Base-by-base conservation (phyloP, 2,113 vertebrate genomes). In the Opisthocomus hoazin region DNA sequence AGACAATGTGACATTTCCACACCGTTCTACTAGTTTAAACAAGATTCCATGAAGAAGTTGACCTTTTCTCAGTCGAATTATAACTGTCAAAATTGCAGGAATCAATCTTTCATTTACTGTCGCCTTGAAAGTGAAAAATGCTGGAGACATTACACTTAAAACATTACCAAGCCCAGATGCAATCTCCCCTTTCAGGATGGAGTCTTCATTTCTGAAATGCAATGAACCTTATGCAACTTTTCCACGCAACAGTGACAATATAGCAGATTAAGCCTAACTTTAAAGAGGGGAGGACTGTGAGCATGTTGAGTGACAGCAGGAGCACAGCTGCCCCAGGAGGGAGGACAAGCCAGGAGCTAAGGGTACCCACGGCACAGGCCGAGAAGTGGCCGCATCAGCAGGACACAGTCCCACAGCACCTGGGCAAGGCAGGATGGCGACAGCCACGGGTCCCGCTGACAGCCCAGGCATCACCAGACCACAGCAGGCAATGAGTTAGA, bases 61-160 rank as follows among this genome's bases (percentile, higher is more conserved):
- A 97, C 96, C 97, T 98, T 97, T 97, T 79, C 45, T 18, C 64
- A 61, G 90, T 64, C 5, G 6, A 90, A 97, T 96, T 96, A 96
- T 93, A 98, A 98, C 97, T 92, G 95, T 89, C 96, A 98, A 95
- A 91, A 91, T 93, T 75, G 50, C 83, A 66, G 27, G 68, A 93
- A 51, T 60, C 89, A 91, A 71, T 96, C 91, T 95, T 96, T 97
- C 94, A 95, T 75, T 97, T 93, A 96, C 95, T 90, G 89, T 94
- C 97, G 93, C 94, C 91, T 97, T 80, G 87, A 94, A 91, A 97
- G 85, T 87, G 90, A 90, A 94, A 95, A 96, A 79, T 4, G 18
- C 96, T 87, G 45, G 66, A 93, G 93, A 96, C 66, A 74, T 83
- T 74, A 12, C 82, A 45, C 84, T 77, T 90, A n/a, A 92, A 96